Evolutionary conservation across 2,888 invertebrate genomes (phyloP).

Genomic region (Troides aeacus): DNA sequence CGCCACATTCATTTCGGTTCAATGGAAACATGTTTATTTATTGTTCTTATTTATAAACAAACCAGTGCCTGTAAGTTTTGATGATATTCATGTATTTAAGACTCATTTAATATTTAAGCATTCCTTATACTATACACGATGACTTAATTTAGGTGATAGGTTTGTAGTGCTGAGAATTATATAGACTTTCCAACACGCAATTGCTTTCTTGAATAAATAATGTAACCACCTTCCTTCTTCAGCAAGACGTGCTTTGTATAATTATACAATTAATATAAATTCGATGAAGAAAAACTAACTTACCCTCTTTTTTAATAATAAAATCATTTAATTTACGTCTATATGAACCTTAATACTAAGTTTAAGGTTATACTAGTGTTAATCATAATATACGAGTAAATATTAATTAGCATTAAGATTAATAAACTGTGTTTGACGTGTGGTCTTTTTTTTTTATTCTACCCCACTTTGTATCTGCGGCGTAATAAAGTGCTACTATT

Average conservation of each 20-base stretch:
- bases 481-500: constrained; percentile 45
- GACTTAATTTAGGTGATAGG: constrained; percentile 7
- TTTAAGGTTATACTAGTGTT: constrained; percentile 12
- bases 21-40: constrained; percentile 39
- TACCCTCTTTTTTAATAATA: neutral
- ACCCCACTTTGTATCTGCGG: constrained; percentile 39
- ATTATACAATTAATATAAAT: neutral
- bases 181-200: constrained; percentile 9
- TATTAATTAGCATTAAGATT: constrained; percentile 25
- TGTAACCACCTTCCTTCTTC: neutral
- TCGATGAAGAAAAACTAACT: neutral
- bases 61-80: constrained; percentile 76
- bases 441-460: constrained; percentile 46
- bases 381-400: constrained; percentile 17
- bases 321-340: constrained; percentile 19
- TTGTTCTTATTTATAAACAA: constrained; percentile 39
- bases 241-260: neutral
- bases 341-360: constrained; percentile 17
- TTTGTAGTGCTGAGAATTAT: constrained; percentile 17
- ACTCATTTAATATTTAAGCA: constrained; percentile 43
- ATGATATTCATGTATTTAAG: constrained; percentile 68
- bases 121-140: constrained; percentile 47
- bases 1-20: constrained; percentile 27
- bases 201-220: neutral
- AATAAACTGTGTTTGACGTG: constrained; percentile 34